Evolutionary conservation across 2,797 vertebrate genomes (phyloP).

Genomic region (Megalops cyprinoides): DNA sequence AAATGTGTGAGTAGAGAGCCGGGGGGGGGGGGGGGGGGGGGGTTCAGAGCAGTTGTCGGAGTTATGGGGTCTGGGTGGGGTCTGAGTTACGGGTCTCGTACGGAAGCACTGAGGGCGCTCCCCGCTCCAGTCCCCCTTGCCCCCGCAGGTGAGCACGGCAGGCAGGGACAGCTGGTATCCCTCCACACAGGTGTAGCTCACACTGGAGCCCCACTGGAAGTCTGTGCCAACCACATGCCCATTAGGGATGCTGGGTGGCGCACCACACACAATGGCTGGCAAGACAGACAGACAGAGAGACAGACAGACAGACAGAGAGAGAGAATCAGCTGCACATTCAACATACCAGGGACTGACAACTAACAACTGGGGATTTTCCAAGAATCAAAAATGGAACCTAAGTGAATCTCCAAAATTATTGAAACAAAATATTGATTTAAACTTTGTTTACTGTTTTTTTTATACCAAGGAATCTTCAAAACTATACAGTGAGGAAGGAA

Average conservation of each 20-base stretch:
- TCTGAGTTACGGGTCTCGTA: too few relatives aligned
- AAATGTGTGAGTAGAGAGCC: not conserved
- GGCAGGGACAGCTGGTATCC: conserved; percentile 98
- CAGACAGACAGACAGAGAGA: not conserved
- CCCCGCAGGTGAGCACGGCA: conserved; percentile 91
- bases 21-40: conserved; percentile 5
- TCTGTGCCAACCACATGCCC: conserved; percentile 91
- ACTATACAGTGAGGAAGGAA: too few relatives aligned
- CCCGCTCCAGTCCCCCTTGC: conserved; percentile 91
- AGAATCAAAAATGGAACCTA: too few relatives aligned
- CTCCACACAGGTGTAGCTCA: conserved; percentile 92
- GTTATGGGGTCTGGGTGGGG: too few relatives aligned
- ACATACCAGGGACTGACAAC: too few relatives aligned
- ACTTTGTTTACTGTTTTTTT: too few relatives aligned
- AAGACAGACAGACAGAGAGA: not conserved
- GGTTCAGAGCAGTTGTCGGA: too few relatives aligned
- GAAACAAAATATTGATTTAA: too few relatives aligned
- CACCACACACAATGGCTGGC: conserved; percentile 85
- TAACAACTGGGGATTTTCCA: too few relatives aligned
- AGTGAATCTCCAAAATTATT: too few relatives aligned
- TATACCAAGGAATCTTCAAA: too few relatives aligned
- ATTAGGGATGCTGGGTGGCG: conserved; percentile 86
- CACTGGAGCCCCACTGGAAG: conserved; percentile 92
- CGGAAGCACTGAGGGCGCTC: conserved; percentile 97
- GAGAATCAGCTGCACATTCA: too few relatives aligned